These are phyloP conservation scores for Macrostomum lignano DNA, from an alignment of 1,140 invertebrate species.

Conservation along the genomic window DNA sequence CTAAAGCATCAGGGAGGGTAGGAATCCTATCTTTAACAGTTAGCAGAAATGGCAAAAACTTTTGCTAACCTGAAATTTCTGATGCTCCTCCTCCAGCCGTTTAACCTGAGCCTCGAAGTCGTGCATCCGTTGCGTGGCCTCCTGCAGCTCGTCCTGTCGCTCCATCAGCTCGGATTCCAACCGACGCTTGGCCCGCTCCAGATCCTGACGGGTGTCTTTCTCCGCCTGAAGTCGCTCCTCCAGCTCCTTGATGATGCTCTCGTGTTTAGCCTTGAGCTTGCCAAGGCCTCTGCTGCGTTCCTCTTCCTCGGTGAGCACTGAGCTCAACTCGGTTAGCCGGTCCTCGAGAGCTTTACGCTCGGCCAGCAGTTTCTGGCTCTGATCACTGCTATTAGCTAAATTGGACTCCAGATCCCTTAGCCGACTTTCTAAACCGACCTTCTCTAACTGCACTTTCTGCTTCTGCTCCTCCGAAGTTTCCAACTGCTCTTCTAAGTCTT, in stretches of 20 bases:
- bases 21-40: no score
- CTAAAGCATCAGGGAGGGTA: no score
- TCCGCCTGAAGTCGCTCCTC: conserved; percentile 3
- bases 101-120: conserved; percentile 1
- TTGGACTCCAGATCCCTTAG: conserved; percentile 88
- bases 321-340: conserved; percentile 28
- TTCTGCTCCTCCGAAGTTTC: conserved; percentile 83
- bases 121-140: not conserved
- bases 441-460: conserved; percentile 85
- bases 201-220: conserved; percentile 3
- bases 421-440: conserved; percentile 66
- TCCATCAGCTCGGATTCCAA: conserved; percentile 4
- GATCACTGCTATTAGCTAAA: no score
- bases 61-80: no score
- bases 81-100: not conserved
- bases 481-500: no score
- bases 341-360: no score
- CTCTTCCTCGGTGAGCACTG: conserved; percentile 5
- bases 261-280: conserved; percentile 4
- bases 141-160: not conserved
- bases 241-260: conserved; percentile 2
- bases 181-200: conserved; percentile 4
- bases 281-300: conserved; percentile 1
- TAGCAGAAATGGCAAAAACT: no score
- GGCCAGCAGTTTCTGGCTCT: no score